These are phyloP conservation scores for Acipenser oxyrinchus DNA, from an alignment of 2,797 vertebrate genomes.

Conservation along the genomic window DNA sequence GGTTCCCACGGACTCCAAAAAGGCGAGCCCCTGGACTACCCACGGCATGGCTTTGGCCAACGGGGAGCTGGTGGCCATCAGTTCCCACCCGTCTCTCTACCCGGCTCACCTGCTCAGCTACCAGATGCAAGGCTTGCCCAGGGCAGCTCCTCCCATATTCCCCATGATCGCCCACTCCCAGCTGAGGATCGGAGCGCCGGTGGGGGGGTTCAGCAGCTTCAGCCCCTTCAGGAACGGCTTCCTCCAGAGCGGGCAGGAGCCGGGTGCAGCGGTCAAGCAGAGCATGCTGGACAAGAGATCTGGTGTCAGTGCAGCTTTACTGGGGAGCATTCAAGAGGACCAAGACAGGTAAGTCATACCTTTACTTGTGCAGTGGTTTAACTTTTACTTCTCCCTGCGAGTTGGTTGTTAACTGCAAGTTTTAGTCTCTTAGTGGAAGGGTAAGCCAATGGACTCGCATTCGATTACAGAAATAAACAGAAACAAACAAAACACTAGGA, in stretches of 20 bases:
- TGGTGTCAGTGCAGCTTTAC: conserved; percentile 22
- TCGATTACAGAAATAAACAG: too few relatives aligned
- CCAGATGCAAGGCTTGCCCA: conserved; percentile 34
- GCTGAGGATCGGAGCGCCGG: conserved; percentile 32
- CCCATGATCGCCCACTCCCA: conserved; percentile 43
- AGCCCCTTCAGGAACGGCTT: conserved; percentile 34
- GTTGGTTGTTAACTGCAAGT: too few relatives aligned
- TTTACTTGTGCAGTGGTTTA: too few relatives aligned
- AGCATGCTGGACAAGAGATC: conserved; percentile 37
- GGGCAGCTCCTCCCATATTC: conserved; percentile 41
- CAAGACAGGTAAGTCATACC: not conserved
- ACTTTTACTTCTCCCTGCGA: too few relatives aligned
- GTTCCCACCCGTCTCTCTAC: conserved; percentile 24
- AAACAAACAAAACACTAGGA: too few relatives aligned
- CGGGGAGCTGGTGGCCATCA: conserved; percentile 37
- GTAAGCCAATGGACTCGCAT: too few relatives aligned
- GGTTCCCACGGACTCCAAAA: conserved; percentile 27
- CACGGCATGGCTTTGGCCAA: conserved; percentile 42
- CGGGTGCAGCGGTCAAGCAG: conserved; percentile 34
- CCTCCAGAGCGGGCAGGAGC: conserved; percentile 25
- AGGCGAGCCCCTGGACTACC: conserved; percentile 37
- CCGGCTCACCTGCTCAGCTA: conserved; percentile 16
- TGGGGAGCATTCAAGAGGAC: conserved; percentile 11
- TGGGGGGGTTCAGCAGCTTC: conserved; percentile 33
- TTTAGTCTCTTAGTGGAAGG: too few relatives aligned